Conservation (phyloP, 2,888 invertebrate species). For the Melikaiella ostensackeni region DNA sequence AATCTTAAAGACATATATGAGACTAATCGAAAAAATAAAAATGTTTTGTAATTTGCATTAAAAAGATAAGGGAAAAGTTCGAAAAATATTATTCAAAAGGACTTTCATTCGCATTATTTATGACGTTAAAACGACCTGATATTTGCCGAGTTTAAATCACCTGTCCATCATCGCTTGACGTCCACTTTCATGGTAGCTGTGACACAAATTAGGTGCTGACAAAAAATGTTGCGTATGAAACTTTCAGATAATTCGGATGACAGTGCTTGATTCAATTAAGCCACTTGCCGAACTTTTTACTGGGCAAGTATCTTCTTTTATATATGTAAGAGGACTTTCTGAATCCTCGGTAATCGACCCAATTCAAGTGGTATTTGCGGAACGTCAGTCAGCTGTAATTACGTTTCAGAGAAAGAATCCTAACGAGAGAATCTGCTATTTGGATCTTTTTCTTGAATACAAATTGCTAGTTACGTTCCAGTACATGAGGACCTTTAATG, state of each 20-base stretch:
- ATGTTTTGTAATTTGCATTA: too few species aligned
- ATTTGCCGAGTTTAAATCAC: slow-evolving; percentile 13
- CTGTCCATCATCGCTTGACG: slow-evolving; percentile 23
- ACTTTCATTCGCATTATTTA: slow-evolving; percentile 23
- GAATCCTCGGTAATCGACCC: slow-evolving; percentile 62
- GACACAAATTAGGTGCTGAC: slow-evolving; percentile 27
- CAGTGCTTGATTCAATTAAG: slow-evolving; percentile 39
- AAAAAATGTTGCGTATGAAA: slow-evolving; percentile 34
- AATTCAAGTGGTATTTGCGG: slow-evolving; percentile 63
- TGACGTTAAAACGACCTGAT: neutral
- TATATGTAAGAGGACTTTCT: slow-evolving; percentile 36
- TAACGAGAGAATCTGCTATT: slow-evolving; percentile 17
- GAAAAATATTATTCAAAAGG: slow-evolving; percentile 2
- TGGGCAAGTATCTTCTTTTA: slow-evolving; percentile 28
- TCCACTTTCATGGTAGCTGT: slow-evolving; percentile 37
- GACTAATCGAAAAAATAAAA: neutral
- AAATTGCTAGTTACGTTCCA: slow-evolving; percentile 11
- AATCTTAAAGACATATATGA: too few species aligned
- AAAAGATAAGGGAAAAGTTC: neutral
- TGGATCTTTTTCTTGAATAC: neutral
- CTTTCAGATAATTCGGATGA: slow-evolving; percentile 37
- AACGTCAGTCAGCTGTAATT: slow-evolving; percentile 61
- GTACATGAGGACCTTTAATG: neutral
- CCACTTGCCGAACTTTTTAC: slow-evolving; percentile 28
- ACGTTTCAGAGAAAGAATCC: slow-evolving; percentile 51